Evolutionary conservation across 1,140 invertebrate species (phyloP), one percentile per base, ranked within the genome.

Genomic region (Atta texana): DNA sequence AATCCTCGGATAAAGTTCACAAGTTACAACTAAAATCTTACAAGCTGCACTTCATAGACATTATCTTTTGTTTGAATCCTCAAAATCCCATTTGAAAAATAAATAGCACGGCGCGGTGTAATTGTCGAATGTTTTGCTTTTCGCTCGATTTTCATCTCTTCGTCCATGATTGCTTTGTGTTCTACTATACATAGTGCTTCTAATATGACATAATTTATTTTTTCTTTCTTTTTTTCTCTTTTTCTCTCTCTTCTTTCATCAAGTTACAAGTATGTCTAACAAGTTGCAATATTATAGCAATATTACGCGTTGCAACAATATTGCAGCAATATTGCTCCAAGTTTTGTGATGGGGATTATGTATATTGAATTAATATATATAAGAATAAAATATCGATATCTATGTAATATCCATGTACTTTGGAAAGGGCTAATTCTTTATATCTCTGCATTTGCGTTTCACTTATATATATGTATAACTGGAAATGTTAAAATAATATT

Each of bases 111-210:
- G 2, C 6, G 53, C 28, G 0, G 1, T 80, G 14, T 80, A 80
- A 68, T 53, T 51, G 44, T 39, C 18, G 24, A 64, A 53, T n/a
- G 28, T 1, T 51, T 64, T 10, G 24, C 57, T 49, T 28, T 57
- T 59, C 31, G n/a, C 34, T 77, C 34, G 57, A 77, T 61, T 77
- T 77, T 21, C 14, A 55, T 76, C 39, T 21, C 59, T 64, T 78
- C n/a, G 57, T 77, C 39, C 12, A 7, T 31, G 8, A 64, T 51
- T 28, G 0, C 14, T 76, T 44, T n/a, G 61, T 44, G n/a, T 8
- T 31, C 31, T 68, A 24, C n/a, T 31, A 64, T 78, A 31, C 18
- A 76, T 2, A 24, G 12, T 78, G 24, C 44, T 55, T 53, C 14
- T n/a, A 53, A 39, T 55, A 18, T 10, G 28, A 80, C 16, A 59